These are phyloP conservation scores for Palythoa grandiflora DNA, from an alignment of 92 coral and sea anemone genomes.

Conservation along the genomic window DNA sequence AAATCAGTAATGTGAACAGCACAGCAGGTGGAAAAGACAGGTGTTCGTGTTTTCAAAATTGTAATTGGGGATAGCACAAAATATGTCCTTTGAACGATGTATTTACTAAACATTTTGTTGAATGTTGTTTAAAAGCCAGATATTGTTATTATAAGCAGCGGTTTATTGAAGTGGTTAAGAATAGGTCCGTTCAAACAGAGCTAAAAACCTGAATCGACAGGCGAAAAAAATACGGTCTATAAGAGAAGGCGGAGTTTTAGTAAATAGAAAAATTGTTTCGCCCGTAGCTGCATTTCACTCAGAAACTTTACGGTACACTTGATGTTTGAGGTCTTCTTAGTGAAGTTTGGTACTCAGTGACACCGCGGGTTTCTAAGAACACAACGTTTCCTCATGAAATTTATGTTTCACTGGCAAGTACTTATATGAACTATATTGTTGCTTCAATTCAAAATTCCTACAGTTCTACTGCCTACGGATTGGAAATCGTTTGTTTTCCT, in stretches of 20 bases:
- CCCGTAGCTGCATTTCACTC: background rate
- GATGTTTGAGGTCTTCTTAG: background rate
- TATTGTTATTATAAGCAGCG: background rate
- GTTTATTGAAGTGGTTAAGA: background rate
- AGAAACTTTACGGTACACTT: background rate
- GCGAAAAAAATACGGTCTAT: background rate
- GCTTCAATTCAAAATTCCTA: background rate
- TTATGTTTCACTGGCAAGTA: too few species aligned
- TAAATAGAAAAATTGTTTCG: background rate
- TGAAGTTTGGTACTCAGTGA: background rate
- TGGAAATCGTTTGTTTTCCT: background rate
- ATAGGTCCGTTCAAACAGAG: background rate
- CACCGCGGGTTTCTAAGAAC: too few species aligned
- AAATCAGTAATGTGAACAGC: background rate
- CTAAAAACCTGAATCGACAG: background rate
- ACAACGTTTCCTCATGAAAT: too few species aligned
- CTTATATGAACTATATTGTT: too few species aligned
- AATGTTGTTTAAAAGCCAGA: background rate
- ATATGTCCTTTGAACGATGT: background rate
- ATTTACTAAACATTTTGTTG: constrained; percentile 31
- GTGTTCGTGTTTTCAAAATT: background rate
- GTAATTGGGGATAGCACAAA: background rate
- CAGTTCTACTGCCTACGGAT: background rate
- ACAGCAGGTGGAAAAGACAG: constrained; percentile 26
- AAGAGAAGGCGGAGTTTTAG: constrained; percentile 22